Percentiles rank a stretch among this genome's conserved stretches.
These are phyloP conservation scores for Xiphophorus maculatus DNA, from an alignment of 2,113 vertebrate species.

Conservation along the genomic window DNA sequence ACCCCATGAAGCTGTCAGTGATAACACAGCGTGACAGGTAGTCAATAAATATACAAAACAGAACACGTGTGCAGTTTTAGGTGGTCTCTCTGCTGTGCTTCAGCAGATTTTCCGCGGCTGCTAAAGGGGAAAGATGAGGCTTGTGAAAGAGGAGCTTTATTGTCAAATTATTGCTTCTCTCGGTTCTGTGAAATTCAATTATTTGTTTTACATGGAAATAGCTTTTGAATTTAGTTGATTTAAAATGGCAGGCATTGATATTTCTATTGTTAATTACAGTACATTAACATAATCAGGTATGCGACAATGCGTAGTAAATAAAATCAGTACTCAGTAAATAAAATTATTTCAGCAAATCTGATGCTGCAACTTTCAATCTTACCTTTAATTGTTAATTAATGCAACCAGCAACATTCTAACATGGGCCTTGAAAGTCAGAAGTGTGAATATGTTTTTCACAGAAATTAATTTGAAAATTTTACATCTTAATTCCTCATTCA, in stretches of 20 bases:
- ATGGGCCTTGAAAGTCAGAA: neutral
- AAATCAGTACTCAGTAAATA: neutral
- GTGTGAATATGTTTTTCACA: neutral
- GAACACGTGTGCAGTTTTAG: neutral
- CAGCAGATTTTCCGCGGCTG: neutral
- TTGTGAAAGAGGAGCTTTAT: neutral
- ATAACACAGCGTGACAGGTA: neutral
- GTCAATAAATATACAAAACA: neutral
- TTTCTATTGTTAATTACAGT: neutral
- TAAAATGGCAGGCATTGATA: neutral
- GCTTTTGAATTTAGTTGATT: neutral
- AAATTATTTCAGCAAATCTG: neutral
- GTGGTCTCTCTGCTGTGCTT: neutral
- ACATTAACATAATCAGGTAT: neutral
- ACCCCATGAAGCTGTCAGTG: conserved; percentile 2
- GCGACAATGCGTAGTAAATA: neutral
- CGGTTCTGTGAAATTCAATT: neutral
- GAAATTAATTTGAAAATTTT: neutral
- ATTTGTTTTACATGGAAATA: neutral
- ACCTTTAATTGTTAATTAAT: no score
- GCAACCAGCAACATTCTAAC: neutral
- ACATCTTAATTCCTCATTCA: neutral
- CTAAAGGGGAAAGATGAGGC: neutral
- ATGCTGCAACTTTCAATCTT: neutral
- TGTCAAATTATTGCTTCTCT: neutral